phyloP scores from a whole-genome alignment of 2,797 vertebrate genomes.

The Molossus molossus region DNA sequence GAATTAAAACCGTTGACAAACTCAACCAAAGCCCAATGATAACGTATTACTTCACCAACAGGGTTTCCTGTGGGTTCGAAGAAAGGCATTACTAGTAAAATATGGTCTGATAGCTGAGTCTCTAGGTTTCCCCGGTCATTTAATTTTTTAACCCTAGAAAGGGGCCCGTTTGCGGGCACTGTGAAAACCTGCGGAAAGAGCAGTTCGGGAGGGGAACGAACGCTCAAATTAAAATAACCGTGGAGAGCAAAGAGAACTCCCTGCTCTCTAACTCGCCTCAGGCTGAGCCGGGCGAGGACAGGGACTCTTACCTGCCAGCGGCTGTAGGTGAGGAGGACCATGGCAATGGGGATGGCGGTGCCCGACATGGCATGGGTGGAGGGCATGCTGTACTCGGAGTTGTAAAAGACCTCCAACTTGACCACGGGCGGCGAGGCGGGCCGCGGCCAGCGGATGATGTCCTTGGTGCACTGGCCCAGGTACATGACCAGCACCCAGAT shows the following conservation, averaged over 20 bases:
- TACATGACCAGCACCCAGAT: slow-evolving; percentile 99
- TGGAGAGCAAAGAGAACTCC: not conserved
- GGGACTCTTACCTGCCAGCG: slow-evolving; percentile 95
- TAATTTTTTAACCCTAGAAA: not conserved
- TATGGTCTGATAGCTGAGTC: not conserved
- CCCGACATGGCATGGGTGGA: slow-evolving; percentile 99
- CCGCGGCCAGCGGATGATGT: slow-evolving; percentile 95
- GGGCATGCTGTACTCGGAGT: slow-evolving; percentile 99
- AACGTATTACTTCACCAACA: not conserved
- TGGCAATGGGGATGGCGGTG: slow-evolving; percentile 96
- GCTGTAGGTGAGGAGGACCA: slow-evolving; percentile 94
- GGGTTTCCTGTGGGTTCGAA: not conserved
- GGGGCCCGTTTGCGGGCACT: not conserved
- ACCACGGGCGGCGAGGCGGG: slow-evolving; percentile 97
- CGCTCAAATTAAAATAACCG: not conserved
- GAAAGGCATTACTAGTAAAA: not conserved
- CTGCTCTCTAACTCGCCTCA: not conserved
- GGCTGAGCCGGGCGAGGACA: not conserved
- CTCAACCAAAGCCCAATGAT: not conserved
- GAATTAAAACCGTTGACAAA: slow-evolving; percentile 27
- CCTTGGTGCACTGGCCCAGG: slow-evolving; percentile 98
- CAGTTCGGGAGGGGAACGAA: not conserved
- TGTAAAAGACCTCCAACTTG: slow-evolving; percentile 98
- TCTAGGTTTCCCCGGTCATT: not conserved
- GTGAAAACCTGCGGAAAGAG: not conserved